Conservation (phyloP, 2,888 invertebrate genomes). For the Hirtodrosophila trivittata region DNA sequence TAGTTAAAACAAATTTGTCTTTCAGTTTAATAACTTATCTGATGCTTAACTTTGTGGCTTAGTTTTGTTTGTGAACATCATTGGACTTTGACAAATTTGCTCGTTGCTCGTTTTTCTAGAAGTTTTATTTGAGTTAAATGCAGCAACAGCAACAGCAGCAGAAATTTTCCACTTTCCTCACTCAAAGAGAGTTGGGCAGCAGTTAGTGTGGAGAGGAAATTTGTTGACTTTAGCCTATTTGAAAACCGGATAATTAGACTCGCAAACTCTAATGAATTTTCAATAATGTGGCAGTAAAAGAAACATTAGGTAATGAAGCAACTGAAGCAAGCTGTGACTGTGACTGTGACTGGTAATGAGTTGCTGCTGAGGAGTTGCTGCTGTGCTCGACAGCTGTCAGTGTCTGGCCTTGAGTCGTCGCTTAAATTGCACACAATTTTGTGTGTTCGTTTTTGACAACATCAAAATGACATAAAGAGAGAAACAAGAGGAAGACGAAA, state of each 20-base stretch:
- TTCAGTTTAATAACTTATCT: no score
- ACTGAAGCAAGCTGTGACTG: constrained; percentile 7
- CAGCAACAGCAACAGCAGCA: constrained; percentile 15
- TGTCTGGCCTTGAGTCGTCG: constrained; percentile 1
- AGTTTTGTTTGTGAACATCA: no score
- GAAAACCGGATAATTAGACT: constrained; percentile 59
- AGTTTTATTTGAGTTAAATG: constrained; percentile 28
- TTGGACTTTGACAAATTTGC: constrained; percentile 12
- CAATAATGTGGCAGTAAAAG: constrained; percentile 56
- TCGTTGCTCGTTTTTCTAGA: no score
- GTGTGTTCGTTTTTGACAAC: constrained; percentile 29
- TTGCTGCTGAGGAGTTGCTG: constrained; percentile 29
- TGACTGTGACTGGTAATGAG: constrained; percentile 54
- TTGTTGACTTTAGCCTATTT: constrained; percentile 22
- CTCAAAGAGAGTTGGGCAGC: no score
- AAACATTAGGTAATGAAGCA: constrained; percentile 16
- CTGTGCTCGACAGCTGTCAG: constrained; percentile 15
- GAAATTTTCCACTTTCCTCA: neutral
- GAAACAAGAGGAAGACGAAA: neutral
- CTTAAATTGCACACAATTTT: constrained; percentile 54
- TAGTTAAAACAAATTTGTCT: no score
- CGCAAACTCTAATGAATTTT: constrained; percentile 69
- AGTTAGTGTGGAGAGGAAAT: no score
- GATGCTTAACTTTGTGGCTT: no score
- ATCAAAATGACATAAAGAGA: constrained; percentile 8